Evolutionary conservation across 2,797 vertebrate genomes (phyloP).

Genomic region (Zenarchopterus dispar): DNA sequence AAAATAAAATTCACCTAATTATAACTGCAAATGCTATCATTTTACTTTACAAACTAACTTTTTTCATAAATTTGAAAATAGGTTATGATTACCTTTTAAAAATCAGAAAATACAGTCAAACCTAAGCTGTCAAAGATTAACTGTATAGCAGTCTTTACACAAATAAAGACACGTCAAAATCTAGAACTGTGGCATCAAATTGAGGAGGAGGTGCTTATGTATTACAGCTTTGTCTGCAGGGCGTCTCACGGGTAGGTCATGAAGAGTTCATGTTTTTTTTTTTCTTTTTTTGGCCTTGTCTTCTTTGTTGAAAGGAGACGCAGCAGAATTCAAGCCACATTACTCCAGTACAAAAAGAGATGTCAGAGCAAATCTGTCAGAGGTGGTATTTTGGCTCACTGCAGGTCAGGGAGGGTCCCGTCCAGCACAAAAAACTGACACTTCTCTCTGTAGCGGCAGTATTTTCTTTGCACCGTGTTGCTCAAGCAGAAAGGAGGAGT

Average conservation of each 20-base stretch:
- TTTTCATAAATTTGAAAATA: too few relatives aligned
- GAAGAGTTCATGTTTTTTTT: conserved; percentile 66
- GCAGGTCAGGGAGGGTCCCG: conserved; percentile 42
- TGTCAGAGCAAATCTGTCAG: conserved; percentile 77
- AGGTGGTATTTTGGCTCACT: conserved; percentile 50
- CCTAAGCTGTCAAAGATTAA: neutral
- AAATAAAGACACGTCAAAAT: conserved; percentile 18
- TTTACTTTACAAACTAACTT: too few relatives aligned
- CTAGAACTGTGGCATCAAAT: conserved; percentile 15
- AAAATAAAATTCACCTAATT: too few relatives aligned
- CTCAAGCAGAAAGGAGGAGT: conserved; percentile 31
- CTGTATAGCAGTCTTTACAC: neutral
- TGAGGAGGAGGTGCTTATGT: conserved; percentile 24
- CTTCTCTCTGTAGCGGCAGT: conserved; percentile 16
- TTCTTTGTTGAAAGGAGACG: conserved; percentile 68
- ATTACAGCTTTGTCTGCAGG: conserved; percentile 60
- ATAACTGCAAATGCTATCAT: too few relatives aligned
- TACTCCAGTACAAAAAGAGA: conserved; percentile 73
- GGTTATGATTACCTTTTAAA: too few relatives aligned
- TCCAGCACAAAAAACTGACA: conserved; percentile 33
- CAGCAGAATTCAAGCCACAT: conserved; percentile 69
- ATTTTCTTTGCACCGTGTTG: conserved; percentile 35
- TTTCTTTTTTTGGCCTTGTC: conserved; percentile 46
- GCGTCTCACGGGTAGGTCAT: conserved; percentile 70
- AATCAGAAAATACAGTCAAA: too few relatives aligned